Base-by-base conservation (phyloP, 2,888 invertebrate species). In the Thecophora atra region DNA sequence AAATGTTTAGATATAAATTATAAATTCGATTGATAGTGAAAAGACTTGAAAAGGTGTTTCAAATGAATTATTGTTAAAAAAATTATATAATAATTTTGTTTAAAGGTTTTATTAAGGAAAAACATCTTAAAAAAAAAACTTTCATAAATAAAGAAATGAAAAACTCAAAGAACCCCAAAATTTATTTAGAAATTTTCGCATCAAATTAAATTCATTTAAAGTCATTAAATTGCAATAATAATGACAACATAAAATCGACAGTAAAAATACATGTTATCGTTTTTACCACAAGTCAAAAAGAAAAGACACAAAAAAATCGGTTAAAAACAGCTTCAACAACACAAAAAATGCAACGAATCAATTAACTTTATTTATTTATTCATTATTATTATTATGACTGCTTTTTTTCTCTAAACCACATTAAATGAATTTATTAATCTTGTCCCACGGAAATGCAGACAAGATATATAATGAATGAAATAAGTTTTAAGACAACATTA, bases 361-460 rank as follows among this genome's bases (percentile, higher is more conserved):
- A 60, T 24, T 13, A n/a, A 19, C 28, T 24, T 60, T 17, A 15
- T n/a, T 60, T 13, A 17, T 15, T 56, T 13, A 15, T 60, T 60
- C 21, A 37, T 37, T 37, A 37, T 37, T 26, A 15, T 30, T n/a
- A 15, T 17, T 58, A 6, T 58, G 2, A 24, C 8, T 58, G 4
- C 28, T 28, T n/a, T 60, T 30, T n/a, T 42, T 44, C 26, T 42
- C 24, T 19, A 64, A 47, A 30, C 30, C 60, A 44, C 47, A 42
- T 64, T n/a, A 51, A 65, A 65, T 51, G 65, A 28, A 65, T 62
- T 69, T 60, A 47, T 6, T 47, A 69, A 44, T 62, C 62, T 44
- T 60, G 69, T 69, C 69, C 30, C 69, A 69, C 69, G 69, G 69
- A 69, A 69, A 69, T 69, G 28, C 60, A 69, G 62, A n/a, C n/a